Base-by-base conservation (phyloP, 2,797 vertebrate species). In the Arctocebus calabarensis region DNA sequence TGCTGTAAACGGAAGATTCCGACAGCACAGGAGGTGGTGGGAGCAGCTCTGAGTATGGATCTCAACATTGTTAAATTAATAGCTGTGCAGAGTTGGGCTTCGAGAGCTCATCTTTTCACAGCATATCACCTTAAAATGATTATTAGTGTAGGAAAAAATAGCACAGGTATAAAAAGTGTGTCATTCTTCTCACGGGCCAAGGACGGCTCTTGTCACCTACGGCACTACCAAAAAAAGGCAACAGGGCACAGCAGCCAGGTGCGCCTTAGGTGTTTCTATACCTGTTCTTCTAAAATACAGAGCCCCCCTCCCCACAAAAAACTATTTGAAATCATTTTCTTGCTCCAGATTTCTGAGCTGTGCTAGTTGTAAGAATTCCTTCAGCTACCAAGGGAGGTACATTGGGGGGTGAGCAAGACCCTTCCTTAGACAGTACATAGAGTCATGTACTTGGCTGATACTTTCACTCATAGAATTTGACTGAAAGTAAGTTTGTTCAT, bases 391-490 rank as follows among this genome's bases (percentile, higher is more conserved):
- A 86, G 27, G 43, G 9, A 57, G 43, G 79, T 48, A 90, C 66
- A 62, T 5, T 2, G 14, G 37, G 48, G 48, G 48, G 14, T 16
- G 14, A 75, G 25, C 74, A 52, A 25, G 19, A 25, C 25, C 66
- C 61, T 66, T 27, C 32, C 3, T 8, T 59, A n/a, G n/a, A n/a
- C n/a, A n/a, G n/a, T n/a, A n/a, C 48, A 82, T 5, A 84, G 45
- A 79, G 32, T 71, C 7, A 64, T 20, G 88, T 94, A 13, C 64
- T 37, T 22, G 20, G 52, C 34, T 62, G 17, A 14, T 70, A 34
- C 14, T 89, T 93, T 92, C 74, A 74, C 48, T 91, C 68, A 88
- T 0, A 74, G 83, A 90, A 68, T 68, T 86, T 77, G 57, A 86
- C 61, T 92, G 29, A 77, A 61, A 37, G 32, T 37, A 77, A 81